A percentile compares a stretch with the other conserved stretches of the same genome.
Conservation (phyloP, 2,888 invertebrate species). For the Phortica magna region DNA sequence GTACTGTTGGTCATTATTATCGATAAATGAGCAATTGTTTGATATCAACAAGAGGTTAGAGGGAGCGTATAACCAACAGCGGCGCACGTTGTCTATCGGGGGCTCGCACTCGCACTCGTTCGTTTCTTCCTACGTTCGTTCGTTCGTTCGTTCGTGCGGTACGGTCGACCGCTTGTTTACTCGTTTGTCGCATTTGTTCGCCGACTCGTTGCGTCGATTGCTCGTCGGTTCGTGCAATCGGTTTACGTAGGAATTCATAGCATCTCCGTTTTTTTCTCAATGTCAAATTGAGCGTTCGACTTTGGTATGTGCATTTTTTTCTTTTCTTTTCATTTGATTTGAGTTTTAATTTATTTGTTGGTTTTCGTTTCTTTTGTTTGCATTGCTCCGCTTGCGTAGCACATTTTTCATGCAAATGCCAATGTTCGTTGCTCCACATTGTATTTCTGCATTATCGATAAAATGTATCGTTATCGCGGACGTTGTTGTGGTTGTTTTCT, state of each 20-base stretch:
- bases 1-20: conserved; percentile 21
- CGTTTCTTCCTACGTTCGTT: background rate
- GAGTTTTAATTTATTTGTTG: conserved; percentile 5
- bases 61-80: background rate
- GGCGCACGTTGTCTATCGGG: background rate
- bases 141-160: background rate
- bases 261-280: conserved; percentile 65
- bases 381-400: conserved; percentile 26
- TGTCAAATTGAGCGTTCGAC: conserved; percentile 68
- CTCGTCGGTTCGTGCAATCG: conserved; percentile 34
- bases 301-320: conserved; percentile 58
- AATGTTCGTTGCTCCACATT: conserved; percentile 43
- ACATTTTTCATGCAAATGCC: conserved; percentile 54
- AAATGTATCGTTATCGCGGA: conserved; percentile 42
- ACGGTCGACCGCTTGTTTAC: conserved; percentile 1
- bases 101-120: conserved; percentile 5
- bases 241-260: conserved; percentile 60
- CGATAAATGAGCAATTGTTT: conserved; percentile 20
- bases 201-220: background rate
- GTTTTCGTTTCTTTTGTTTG: conserved; percentile 34
- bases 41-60: background rate
- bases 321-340: conserved; percentile 5
- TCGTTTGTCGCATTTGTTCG: background rate
- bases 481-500: background rate
- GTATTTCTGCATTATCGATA: conserved; percentile 60